phyloP scores from a whole-genome alignment of 2,888 invertebrate genomes.

The Diaprepes abbreviatus region DNA sequence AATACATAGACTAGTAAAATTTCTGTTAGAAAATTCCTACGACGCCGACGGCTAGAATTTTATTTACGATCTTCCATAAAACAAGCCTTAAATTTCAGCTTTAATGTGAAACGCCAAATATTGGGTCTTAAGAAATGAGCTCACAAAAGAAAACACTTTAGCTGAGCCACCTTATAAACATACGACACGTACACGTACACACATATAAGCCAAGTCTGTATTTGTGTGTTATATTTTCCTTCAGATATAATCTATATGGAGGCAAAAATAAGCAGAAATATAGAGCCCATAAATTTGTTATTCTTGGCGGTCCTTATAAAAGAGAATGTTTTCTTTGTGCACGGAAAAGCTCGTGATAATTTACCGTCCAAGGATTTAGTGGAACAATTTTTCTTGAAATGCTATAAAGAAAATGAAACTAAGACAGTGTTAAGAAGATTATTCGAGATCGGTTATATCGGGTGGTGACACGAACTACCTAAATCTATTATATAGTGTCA shows the following conservation, averaged over 20 bases:
- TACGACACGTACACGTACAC: too few species aligned
- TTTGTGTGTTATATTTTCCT: background rate
- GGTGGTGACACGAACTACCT: background rate
- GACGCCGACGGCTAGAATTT: too few species aligned
- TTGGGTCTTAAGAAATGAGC: too few species aligned
- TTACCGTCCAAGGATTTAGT: conserved; percentile 13
- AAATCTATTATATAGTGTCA: too few species aligned
- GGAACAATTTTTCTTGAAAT: conserved; percentile 11
- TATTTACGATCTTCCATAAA: too few species aligned
- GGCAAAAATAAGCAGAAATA: conserved; percentile 7
- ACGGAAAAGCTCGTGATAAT: conserved; percentile 5
- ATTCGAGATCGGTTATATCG: background rate
- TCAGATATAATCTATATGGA: conserved; percentile 1
- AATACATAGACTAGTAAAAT: too few species aligned
- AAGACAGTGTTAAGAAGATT: background rate
- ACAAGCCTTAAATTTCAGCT: too few species aligned
- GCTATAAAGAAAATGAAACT: background rate
- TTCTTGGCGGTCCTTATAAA: conserved; percentile 8
- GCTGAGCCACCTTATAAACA: too few species aligned
- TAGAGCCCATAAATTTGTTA: conserved; percentile 19
- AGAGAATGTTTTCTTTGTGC: conserved; percentile 9
- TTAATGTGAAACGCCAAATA: too few species aligned
- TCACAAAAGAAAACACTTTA: too few species aligned
- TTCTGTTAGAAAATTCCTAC: too few species aligned
- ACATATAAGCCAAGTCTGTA: too few species aligned